Base-by-base conservation (phyloP, 2,113 vertebrate genomes). In the Apteryx mantelli region DNA sequence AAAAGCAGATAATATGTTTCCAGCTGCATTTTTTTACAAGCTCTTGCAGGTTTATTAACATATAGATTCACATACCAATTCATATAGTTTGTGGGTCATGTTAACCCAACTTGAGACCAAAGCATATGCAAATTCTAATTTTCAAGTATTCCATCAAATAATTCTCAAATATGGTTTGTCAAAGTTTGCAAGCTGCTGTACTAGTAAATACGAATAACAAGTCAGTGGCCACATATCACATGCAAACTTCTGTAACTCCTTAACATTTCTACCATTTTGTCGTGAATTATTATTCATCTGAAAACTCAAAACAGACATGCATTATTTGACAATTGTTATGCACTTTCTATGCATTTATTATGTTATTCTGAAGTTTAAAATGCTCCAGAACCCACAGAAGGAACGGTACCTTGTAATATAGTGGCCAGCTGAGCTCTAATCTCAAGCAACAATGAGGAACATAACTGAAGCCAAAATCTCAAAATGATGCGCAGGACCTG, bases 31-130 rank as follows among this genome's bases (percentile, higher is more conserved):
- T 25, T 5, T 92, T 97, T 76, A 25, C n/a, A 13, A 3, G 44
- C 16, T 91, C 56, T 78, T 61, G 44, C 38, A 82, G 32, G 8
- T 96, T 92, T 88, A 81, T 93, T 91, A 93, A 68, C 28, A 82
- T 42, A 53, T 81, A 11, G 16, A 32, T 68, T 76, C 42, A 46
- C 5, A 38, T 40, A 40, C 8, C 52, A 1, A 21, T 44, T 78
- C 44, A 36, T 10, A 30, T 12, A 85, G 55, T 50, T 3, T 60
- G 32, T 85, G 28, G 9, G 30, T 64, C 17, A 8, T 69, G 4
- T 53, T 64, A 69, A 91, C 86, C 11, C 2, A 60, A 1, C 2
- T 16, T 69, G 56, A 82, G 10, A 75, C 15, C 5, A 64, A 79
- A 82, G 44, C 1, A 9, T 40, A 13, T 10, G 5, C 8, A 82